A percentile compares a stretch with the other conserved stretches of the same genome.
Conservation (phyloP, 2,113 vertebrate species). For the Eonycteris spelaea region DNA sequence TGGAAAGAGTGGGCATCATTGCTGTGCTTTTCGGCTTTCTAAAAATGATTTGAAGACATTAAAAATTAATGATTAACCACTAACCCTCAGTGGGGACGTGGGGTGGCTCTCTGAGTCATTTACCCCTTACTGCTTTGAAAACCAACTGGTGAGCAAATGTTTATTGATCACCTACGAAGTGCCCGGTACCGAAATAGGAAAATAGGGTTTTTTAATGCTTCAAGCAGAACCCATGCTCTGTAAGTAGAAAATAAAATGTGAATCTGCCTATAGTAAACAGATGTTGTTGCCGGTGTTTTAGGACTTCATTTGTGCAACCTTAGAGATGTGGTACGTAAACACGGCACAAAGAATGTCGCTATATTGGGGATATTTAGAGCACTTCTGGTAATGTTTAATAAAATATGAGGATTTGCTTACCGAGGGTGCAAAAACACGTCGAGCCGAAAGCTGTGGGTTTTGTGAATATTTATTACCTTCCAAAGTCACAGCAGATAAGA, state of each 20-base stretch:
- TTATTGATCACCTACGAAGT: neutral
- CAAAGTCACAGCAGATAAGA: neutral
- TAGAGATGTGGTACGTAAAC: neutral
- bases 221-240: fast-evolving
- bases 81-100: neutral
- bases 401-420: neutral
- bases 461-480: neutral
- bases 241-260: neutral
- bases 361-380: neutral
- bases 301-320: neutral
- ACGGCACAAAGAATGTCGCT: neutral
- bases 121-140: neutral
- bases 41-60: neutral
- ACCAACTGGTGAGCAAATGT: neutral
- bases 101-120: neutral
- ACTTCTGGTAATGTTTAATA: neutral
- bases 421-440: neutral
- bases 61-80: neutral
- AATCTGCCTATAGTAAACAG: neutral
- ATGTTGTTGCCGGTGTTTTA: neutral
- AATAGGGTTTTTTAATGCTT: neutral
- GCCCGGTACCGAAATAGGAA: neutral
- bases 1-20: neutral
- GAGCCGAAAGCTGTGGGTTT: neutral
- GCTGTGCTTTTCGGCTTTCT: neutral